A percentile compares a stretch with the other conserved stretches of the same genome.
These are phyloP conservation scores for Andrena bucephala DNA, from an alignment of 2,888 invertebrate species.

Conservation along the genomic window DNA sequence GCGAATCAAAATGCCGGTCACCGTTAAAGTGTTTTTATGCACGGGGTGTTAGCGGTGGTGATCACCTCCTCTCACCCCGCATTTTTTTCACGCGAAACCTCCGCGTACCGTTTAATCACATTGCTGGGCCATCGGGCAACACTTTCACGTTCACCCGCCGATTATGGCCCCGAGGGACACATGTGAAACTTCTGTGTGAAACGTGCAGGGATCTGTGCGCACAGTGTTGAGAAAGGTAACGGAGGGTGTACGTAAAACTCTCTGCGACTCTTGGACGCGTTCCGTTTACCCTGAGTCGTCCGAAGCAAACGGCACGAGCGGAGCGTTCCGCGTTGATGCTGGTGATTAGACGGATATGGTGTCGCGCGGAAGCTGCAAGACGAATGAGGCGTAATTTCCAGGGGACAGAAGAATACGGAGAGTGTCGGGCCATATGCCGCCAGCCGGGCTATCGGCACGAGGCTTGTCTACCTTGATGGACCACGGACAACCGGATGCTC, in stretches of 20 bases:
- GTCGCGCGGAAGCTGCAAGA: conserved; percentile 32
- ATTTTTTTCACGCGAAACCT: conserved; percentile 52
- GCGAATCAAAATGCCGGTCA: conserved; percentile 74
- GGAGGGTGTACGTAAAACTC: conserved; percentile 40
- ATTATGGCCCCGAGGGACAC: conserved; percentile 24
- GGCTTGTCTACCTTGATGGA: conserved; percentile 85
- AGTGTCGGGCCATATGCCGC: conserved; percentile 83
- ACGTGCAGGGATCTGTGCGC: conserved; percentile 42
- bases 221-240: conserved; percentile 38
- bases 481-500: conserved; percentile 85
- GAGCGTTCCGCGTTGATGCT: conserved; percentile 34
- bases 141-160: conserved; percentile 12
- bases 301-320: conserved; percentile 2
- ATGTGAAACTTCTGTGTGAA: conserved; percentile 36
- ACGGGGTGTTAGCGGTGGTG: conserved; percentile 69
- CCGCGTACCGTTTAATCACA: conserved; percentile 34
- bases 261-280: conserved; percentile 19
- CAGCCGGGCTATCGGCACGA: conserved; percentile 84
- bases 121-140: conserved; percentile 31
- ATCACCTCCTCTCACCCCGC: conserved; percentile 60
- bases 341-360: conserved; percentile 14
- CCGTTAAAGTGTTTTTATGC: conserved; percentile 73
- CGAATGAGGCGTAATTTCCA: conserved; percentile 57
- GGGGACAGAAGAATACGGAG: conserved; percentile 58
- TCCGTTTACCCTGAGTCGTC: conserved; percentile 7